Evolutionary conservation across 2,113 vertebrate species (phyloP).

Genomic region (Marmota monax): DNA sequence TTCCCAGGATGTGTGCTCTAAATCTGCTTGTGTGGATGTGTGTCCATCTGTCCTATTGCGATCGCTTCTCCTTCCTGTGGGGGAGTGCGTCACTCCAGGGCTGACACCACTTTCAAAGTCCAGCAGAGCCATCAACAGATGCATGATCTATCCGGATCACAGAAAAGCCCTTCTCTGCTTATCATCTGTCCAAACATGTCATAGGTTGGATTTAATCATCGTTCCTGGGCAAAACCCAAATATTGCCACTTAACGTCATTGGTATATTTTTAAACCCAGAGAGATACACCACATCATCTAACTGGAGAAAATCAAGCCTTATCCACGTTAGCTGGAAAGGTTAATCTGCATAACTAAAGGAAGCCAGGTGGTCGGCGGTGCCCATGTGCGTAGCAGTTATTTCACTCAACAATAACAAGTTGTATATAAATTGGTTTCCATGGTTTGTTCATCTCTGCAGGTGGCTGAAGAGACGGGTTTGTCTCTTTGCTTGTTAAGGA

Average conservation of each 20-base stretch:
- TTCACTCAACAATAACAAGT: slow-evolving; percentile 59
- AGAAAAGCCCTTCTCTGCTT: neutral
- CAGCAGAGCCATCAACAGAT: neutral
- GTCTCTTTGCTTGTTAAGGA: slow-evolving; percentile 52
- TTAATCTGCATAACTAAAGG: slow-evolving; percentile 78
- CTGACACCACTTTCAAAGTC: neutral
- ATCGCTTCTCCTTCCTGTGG: neutral
- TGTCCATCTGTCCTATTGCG: neutral
- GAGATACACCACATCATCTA: neutral
- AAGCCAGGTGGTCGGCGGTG: slow-evolving; percentile 73
- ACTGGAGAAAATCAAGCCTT: neutral
- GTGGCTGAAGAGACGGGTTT: slow-evolving; percentile 70
- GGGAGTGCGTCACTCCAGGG: neutral
- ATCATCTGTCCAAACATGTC: neutral
- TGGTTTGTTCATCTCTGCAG: slow-evolving; percentile 65
- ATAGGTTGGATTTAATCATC: neutral
- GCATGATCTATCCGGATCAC: too few species aligned
- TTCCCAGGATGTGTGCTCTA: neutral
- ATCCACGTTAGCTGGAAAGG: neutral
- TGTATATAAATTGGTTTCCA: slow-evolving; percentile 80
- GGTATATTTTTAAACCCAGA: slow-evolving; percentile 2
- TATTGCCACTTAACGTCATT: neutral
- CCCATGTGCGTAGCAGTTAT: neutral
- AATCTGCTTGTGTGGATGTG: accelerated
- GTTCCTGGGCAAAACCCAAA: neutral